Percentiles rank a stretch among this genome's conserved stretches.
Evolutionary conservation across 2,888 invertebrate species (phyloP).

Genomic region (Coenonympha glycerion): DNA sequence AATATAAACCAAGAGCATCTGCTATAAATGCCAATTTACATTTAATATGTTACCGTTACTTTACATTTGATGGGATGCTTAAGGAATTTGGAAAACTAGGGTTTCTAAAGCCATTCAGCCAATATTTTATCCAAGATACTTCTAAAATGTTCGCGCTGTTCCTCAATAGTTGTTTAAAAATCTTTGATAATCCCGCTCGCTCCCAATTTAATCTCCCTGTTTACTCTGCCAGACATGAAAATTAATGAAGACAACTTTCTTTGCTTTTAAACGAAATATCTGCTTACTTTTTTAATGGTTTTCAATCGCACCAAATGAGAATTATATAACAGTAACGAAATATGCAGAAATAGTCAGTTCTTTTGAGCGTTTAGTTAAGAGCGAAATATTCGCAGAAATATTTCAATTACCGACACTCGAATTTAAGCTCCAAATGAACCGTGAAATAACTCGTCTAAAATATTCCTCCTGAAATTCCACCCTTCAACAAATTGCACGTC

Average conservation of each 20-base stretch:
- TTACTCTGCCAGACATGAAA: constrained; percentile 51
- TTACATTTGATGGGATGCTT: no score
- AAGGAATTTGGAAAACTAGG: no score
- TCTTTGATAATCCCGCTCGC: constrained; percentile 40
- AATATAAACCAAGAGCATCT: neutral
- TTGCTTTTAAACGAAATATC: constrained; percentile 25
- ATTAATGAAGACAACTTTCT: constrained; percentile 58
- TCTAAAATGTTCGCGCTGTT: neutral
- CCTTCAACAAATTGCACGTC: constrained; percentile 1
- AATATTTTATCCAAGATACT: neutral
- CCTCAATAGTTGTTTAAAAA: constrained; percentile 5
- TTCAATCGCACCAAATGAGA: neutral
- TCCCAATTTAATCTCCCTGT: constrained; percentile 54
- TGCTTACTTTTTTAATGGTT: constrained; percentile 27
- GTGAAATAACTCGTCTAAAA: constrained; percentile 1
- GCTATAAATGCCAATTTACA: neutral
- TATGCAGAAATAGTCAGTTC: no score
- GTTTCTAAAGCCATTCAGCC: no score
- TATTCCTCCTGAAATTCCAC: neutral
- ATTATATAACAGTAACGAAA: no score
- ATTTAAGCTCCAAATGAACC: constrained; percentile 1
- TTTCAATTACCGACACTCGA: neutral
- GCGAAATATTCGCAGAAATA: neutral
- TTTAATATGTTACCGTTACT: no score
- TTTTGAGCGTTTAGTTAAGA: no score